These are phyloP conservation scores for Gouania willdenowi DNA, from an alignment of 2,797 vertebrate genomes.

Conservation along the genomic window DNA sequence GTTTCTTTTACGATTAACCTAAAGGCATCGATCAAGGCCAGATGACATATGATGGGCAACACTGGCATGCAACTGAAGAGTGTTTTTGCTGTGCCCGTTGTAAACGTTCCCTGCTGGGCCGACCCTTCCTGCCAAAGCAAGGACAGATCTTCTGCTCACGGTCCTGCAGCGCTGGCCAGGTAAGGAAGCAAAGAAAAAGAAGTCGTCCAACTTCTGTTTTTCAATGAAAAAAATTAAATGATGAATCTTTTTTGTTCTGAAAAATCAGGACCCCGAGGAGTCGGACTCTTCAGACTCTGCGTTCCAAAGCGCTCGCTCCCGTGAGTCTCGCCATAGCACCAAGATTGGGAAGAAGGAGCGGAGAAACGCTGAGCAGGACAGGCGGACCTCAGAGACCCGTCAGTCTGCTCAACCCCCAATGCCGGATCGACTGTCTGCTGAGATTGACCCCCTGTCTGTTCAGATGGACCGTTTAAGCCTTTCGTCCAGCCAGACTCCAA, in stretches of 20 bases:
- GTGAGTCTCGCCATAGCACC: slow-evolving; percentile 91
- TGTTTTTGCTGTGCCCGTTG: slow-evolving; percentile 96
- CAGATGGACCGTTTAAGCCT: slow-evolving; percentile 94
- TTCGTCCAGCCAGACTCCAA: slow-evolving; percentile 73
- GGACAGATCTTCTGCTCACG: slow-evolving; percentile 98
- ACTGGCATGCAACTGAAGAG: slow-evolving; percentile 96
- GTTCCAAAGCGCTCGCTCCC: slow-evolving; percentile 93
- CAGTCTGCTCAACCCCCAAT: slow-evolving; percentile 79
- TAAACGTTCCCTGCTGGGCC: slow-evolving; percentile 92
- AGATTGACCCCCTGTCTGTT: slow-evolving; percentile 87
- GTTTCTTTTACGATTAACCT: not conserved
- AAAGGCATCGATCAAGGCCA: slow-evolving; percentile 97
- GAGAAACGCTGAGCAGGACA: slow-evolving; percentile 73
- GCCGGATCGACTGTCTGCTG: slow-evolving; percentile 84
- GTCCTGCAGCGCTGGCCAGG: slow-evolving; percentile 90
- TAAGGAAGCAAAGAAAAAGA: slow-evolving; percentile 6
- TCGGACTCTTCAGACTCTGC: slow-evolving; percentile 96
- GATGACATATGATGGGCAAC: slow-evolving; percentile 97
- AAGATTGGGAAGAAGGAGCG: slow-evolving; percentile 89
- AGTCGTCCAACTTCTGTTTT: too few species aligned
- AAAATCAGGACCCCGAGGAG: slow-evolving; percentile 82
- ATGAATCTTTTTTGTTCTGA: slow-evolving; percentile 3
- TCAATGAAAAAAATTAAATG: not conserved
- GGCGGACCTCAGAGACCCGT: slow-evolving; percentile 70
- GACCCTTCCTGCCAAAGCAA: slow-evolving; percentile 95